Conservation (phyloP, 2,797 vertebrate species). For the Oreochromis mossambicus region DNA sequence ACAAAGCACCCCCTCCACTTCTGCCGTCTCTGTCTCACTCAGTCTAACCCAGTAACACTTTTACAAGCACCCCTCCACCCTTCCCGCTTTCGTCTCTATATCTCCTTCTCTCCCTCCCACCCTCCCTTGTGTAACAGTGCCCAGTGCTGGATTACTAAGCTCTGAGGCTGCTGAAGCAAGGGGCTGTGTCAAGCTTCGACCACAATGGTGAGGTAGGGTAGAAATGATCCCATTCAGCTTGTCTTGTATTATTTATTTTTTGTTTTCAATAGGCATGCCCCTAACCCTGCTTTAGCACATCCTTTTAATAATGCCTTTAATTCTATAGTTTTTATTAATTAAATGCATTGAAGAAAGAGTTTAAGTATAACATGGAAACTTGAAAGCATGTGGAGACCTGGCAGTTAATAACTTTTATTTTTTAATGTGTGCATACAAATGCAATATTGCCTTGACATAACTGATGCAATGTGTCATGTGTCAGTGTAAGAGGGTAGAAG, state of each 20-base stretch:
- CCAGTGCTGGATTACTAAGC: slow-evolving; percentile 72
- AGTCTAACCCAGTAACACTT: slow-evolving; percentile 57
- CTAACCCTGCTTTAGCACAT: neutral
- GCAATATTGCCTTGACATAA: neutral
- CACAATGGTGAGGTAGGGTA: slow-evolving; percentile 84
- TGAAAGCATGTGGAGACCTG: neutral
- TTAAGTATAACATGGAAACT: neutral
- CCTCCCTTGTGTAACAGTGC: slow-evolving; percentile 63
- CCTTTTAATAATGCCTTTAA: neutral
- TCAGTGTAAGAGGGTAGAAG: neutral
- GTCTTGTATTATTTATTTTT: neutral
- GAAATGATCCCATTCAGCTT: slow-evolving; percentile 11
- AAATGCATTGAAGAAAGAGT: neutral
- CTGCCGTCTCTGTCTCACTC: slow-evolving; percentile 39
- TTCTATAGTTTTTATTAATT: neutral
- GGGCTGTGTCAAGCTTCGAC: slow-evolving; percentile 61
- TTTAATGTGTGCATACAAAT: neutral
- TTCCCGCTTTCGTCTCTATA: slow-evolving; percentile 27
- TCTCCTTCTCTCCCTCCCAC: slow-evolving; percentile 37
- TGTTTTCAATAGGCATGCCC: neutral
- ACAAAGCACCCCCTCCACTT: slow-evolving; percentile 14
- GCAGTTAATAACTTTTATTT: neutral
- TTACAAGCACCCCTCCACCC: slow-evolving; percentile 27
- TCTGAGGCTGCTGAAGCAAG: slow-evolving; percentile 57
- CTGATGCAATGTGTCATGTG: neutral